A percentile compares a stretch with the other conserved stretches of the same genome.
phyloP scores from a whole-genome alignment of 2,113 vertebrate species.

The Trinectes maculatus region DNA sequence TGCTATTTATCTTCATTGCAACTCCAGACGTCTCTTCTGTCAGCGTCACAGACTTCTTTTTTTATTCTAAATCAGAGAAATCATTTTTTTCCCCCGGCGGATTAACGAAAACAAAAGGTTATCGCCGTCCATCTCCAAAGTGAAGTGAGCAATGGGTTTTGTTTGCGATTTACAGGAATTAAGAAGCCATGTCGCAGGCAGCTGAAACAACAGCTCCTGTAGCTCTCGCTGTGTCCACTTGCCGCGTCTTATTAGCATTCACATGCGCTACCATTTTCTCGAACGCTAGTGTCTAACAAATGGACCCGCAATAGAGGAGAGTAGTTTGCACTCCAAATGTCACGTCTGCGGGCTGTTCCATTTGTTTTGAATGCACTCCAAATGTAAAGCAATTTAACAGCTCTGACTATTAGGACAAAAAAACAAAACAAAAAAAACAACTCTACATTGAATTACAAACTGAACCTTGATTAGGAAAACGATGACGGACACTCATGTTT shows the following conservation, averaged over 20 bases:
- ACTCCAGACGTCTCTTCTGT: conserved; percentile 27
- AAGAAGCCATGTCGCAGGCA: conserved; percentile 36
- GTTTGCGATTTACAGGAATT: conserved; percentile 41
- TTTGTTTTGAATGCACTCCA: conserved; percentile 75
- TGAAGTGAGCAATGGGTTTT: conserved; percentile 42
- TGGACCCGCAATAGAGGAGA: conserved; percentile 48
- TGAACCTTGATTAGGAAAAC: conserved; percentile 74
- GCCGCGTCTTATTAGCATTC: conserved; percentile 59
- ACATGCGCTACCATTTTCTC: conserved; percentile 50
- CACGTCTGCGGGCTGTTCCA: conserved; percentile 67
- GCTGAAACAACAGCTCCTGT: conserved; percentile 31
- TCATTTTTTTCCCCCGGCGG: conserved; percentile 33
- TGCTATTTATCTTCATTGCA: conserved; percentile 35
- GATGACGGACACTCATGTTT: conserved; percentile 59
- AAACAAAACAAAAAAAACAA: conserved; percentile 40
- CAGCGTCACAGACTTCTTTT: conserved; percentile 45
- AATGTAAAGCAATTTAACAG: conserved; percentile 76
- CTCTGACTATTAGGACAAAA: conserved; percentile 53
- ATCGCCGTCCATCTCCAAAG: conserved; percentile 33
- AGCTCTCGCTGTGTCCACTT: conserved; percentile 22
- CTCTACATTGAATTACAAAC: conserved; percentile 70
- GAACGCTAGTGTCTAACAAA: conserved; percentile 58
- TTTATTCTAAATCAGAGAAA: conserved; percentile 33
- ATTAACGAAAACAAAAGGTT: conserved; percentile 61
- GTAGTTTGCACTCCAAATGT: conserved; percentile 66